phyloP scores from a whole-genome alignment of 1,140 invertebrate species.

The Drosophila bocki region DNA sequence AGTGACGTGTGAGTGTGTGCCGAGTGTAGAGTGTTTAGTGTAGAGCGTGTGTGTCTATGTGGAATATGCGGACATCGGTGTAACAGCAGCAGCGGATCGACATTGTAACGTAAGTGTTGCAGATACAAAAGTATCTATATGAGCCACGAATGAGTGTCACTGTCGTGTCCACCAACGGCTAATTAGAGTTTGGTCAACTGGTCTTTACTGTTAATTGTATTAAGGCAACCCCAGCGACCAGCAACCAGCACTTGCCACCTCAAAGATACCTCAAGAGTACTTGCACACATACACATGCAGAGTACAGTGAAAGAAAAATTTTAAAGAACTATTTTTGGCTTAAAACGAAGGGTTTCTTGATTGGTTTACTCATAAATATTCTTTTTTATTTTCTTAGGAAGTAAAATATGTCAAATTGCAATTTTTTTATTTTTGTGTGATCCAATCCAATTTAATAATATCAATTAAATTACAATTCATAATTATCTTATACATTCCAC shows the following conservation, averaged over 20 bases:
- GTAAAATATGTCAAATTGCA: neutral
- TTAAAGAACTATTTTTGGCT: no score
- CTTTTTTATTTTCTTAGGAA: neutral
- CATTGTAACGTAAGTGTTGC: constrained; percentile 59
- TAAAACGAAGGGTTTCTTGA: neutral
- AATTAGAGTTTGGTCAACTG: constrained; percentile 75
- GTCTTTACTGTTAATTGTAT: constrained; percentile 82
- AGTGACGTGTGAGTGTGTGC: constrained; percentile 42
- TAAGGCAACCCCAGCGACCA: constrained; percentile 50
- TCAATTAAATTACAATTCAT: neutral
- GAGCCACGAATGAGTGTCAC: constrained; percentile 27
- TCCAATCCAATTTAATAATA: neutral
- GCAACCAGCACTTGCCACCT: constrained; percentile 70
- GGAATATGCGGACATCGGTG: constrained; percentile 61
- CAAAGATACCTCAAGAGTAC: constrained; percentile 16
- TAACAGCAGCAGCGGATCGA: constrained; percentile 39
- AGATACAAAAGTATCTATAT: constrained; percentile 31
- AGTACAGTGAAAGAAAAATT: neutral
- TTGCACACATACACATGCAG: neutral
- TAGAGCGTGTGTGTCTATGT: constrained; percentile 41
- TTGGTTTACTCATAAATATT: constrained; percentile 11
- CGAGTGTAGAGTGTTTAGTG: constrained; percentile 14
- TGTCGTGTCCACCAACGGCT: constrained; percentile 27
- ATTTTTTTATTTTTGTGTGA: neutral
- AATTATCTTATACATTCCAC: neutral